These are phyloP conservation scores for Syngnathoides biaculeatus DNA, from an alignment of 2,113 vertebrate genomes.

Conservation along the genomic window DNA sequence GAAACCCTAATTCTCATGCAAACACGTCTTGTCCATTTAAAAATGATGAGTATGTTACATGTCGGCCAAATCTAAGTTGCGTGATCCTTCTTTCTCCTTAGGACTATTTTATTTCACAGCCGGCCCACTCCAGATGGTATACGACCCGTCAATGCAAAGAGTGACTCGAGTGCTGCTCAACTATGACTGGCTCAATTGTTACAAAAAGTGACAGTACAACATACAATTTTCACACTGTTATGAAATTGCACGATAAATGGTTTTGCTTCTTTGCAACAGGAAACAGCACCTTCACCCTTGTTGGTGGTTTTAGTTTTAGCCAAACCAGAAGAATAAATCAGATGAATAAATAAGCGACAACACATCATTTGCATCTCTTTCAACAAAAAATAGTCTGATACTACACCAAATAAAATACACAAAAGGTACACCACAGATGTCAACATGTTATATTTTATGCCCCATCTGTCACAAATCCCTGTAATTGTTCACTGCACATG, in stretches of 20 bases:
- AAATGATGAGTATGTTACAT: too few species aligned
- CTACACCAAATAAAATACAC: background rate
- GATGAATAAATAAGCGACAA: background rate
- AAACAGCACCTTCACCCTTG: background rate
- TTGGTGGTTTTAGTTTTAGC: constrained; percentile 1
- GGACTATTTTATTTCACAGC: constrained; percentile 73
- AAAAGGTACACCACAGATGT: background rate
- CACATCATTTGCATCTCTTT: background rate
- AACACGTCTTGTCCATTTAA: too few species aligned
- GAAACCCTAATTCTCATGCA: constrained; percentile 14
- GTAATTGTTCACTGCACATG: background rate
- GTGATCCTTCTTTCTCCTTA: constrained; percentile 29
- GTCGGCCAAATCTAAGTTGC: background rate
- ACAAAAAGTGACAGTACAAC: constrained; percentile 37
- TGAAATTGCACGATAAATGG: background rate
- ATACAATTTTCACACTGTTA: background rate
- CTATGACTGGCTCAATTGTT: constrained; percentile 70
- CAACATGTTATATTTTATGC: background rate
- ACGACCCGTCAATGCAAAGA: constrained; percentile 33
- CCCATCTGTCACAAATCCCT: background rate
- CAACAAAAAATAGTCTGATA: background rate
- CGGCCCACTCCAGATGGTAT: constrained; percentile 69
- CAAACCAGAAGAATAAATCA: background rate
- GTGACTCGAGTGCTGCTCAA: constrained; percentile 56
- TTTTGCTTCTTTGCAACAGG: too few species aligned